These are phyloP conservation scores for Zaprionus kolodkinae DNA, from an alignment of 1,140 invertebrate species.

Conservation along the genomic window DNA sequence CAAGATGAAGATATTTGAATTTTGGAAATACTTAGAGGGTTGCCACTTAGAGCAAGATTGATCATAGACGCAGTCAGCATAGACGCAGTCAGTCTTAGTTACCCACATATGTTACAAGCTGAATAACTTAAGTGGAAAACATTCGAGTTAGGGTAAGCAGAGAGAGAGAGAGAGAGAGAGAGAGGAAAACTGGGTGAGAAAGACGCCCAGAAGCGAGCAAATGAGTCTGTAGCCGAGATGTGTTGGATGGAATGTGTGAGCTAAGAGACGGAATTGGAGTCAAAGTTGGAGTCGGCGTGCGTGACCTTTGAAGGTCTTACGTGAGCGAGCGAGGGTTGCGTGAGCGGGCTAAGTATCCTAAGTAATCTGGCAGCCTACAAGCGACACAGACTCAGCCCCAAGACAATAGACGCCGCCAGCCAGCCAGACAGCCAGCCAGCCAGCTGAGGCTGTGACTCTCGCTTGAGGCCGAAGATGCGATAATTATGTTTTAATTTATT, in stretches of 20 bases:
- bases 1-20: not conserved
- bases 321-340: constrained; percentile 62
- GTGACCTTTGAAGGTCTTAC: constrained; percentile 75
- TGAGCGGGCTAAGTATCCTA: constrained; percentile 38
- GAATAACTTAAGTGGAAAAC: not conserved
- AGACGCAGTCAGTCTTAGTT: too few relatives aligned
- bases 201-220: constrained; percentile 54
- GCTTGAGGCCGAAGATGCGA: constrained; percentile 39
- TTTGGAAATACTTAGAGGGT: not conserved
- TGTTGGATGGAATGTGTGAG: not conserved
- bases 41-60: not conserved
- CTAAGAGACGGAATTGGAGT: constrained; percentile 17
- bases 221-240: constrained; percentile 23
- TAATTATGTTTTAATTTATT: constrained; percentile 75
- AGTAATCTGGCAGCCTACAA: constrained; percentile 30
- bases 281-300: constrained; percentile 39
- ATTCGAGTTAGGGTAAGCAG: constrained; percentile 19
- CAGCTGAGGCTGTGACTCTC: constrained; percentile 12
- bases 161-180: constrained; percentile 19
- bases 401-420: constrained; percentile 44
- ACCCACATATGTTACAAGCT: not conserved
- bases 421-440: too few relatives aligned
- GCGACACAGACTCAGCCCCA: constrained; percentile 29
- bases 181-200: constrained; percentile 20
- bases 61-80: too few relatives aligned